These are phyloP conservation scores for Lochmaea crataegi DNA, from an alignment of 2,888 invertebrate genomes.

Conservation along the genomic window DNA sequence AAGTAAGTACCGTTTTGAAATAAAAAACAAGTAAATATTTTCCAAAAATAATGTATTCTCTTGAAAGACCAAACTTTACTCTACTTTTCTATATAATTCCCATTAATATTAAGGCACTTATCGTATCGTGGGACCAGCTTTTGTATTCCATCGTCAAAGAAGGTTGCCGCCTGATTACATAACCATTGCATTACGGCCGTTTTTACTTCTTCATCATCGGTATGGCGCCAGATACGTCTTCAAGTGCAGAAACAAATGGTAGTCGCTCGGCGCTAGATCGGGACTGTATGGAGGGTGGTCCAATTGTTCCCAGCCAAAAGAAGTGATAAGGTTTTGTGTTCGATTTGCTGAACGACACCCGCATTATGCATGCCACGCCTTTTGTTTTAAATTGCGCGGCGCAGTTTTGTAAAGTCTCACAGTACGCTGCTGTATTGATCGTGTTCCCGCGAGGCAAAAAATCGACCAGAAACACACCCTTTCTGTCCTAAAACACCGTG, in stretches of 20 bases:
- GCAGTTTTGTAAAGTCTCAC: not conserved
- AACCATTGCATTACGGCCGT: too few relatives aligned
- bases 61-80: not conserved
- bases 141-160: too few relatives aligned
- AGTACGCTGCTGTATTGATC: not conserved
- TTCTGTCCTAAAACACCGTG: not conserved
- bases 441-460: not conserved
- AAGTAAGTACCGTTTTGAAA: not conserved
- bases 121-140: too few relatives aligned
- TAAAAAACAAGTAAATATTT: not conserved
- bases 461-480: not conserved
- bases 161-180: too few relatives aligned
- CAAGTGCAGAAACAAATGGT: conserved; percentile 55
- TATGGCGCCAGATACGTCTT: not conserved
- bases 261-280: conserved; percentile 25
- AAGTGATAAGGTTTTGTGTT: too few relatives aligned
- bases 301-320: too few relatives aligned
- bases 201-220: too few relatives aligned
- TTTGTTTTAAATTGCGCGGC: not conserved
- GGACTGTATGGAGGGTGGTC: too few relatives aligned
- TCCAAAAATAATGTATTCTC: not conserved
- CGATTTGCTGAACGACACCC: not conserved
- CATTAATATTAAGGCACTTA: conserved; percentile 37
- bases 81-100: conserved; percentile 7
- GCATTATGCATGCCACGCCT: not conserved